Evolutionary conservation across 2,888 invertebrate genomes (phyloP), one percentile per base, ranked within the genome.

Genomic region (Parnassius smintheus): DNA sequence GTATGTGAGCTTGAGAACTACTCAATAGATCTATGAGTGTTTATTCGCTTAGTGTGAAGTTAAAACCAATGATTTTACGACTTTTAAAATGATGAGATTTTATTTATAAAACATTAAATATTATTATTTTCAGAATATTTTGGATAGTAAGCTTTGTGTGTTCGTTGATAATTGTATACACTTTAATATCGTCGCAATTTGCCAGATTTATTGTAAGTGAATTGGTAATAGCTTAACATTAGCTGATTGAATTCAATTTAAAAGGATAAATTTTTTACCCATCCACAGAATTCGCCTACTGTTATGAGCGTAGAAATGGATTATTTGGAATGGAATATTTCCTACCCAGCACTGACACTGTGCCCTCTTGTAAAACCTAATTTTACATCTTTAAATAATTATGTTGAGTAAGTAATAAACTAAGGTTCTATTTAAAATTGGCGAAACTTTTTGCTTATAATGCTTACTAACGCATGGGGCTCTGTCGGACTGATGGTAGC

Each of bases 301-400:
- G 95, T 95, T 13, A 94, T 94, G 77, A 94, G 94, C 54, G 94
- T 95, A 81, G 95, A 95, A 79, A 93, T 94, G 73, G 94, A 95
- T 77, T 93, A 94, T 72, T 93, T 94, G 69, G 92, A 94, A 64
- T 95, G 95, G 95, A 94, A 94, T 68, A 93, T 95, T 0, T 93
- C 94, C 0, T 95, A 94, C 73, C 95, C 95, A 4, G 91, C 94
- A 2, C 82, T 94, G 35, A 94, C 95, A 0, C 86, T 96, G 65
- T 96, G 96, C 73, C 94, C 95, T 0, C 74, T 88, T 1, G 83
- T 87, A 54, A 93, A 93, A 80, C 77, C 94, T 49, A 92, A 94
- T 70, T 82, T 92, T 22, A 71, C 80, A 4, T 65, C 70, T 53
- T 75, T 83, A 25, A 66, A 67, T 9, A 65, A 63, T 53, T 68